Base-by-base conservation (phyloP, 2,888 invertebrate genomes). In the Latheticus oryzae region DNA sequence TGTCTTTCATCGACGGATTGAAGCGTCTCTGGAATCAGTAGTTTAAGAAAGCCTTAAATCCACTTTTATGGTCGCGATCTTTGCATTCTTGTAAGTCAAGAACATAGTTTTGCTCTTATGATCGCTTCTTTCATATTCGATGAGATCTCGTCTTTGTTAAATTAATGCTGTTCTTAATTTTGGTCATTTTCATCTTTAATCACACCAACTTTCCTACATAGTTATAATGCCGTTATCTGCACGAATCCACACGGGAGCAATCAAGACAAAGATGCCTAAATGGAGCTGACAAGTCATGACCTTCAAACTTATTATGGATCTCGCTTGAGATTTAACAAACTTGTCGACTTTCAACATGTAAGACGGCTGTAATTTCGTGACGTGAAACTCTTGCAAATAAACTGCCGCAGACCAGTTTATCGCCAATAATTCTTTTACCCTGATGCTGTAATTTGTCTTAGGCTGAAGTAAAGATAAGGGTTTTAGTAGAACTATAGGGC, bases 181-280 rank as follows among this genome's bases (percentile, higher is more conserved):
- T 2, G 45, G 32, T 21, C 32, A 45, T 32, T 45, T 43, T 45
- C 45, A 23, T 11, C 45, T 32, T 32, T 16, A 30, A 17, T 43
- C 28, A n/a, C 43, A 9, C 28, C 32, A 32, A 33, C 9, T 19
- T 7, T 47, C 24, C 7, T 9, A 16, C 15, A 47, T 47, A 35
- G 47, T 47, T 47, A 47, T 35, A 23, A 24, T 33, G 33, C 24
- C 15, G 24, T 35, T 47, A 47, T 47, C 47, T 47, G 21, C 15
- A 24, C 33, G 35, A 35, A 35, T 33, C 23, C 47, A 47, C 47
- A 47, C 35, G 47, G 47, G 47, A 3, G 16, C 47, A 47, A 47
- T 47, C 35, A 47, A 47, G 33, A 9, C 19, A 47, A 47, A n/a
- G 47, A 16, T 42, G 24, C 16, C 19, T 16, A 21, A 21, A 7